Evolutionary conservation across 2,888 invertebrate genomes (phyloP), one percentile per base, ranked within the genome.

Genomic region (Leucophenga maculata): DNA sequence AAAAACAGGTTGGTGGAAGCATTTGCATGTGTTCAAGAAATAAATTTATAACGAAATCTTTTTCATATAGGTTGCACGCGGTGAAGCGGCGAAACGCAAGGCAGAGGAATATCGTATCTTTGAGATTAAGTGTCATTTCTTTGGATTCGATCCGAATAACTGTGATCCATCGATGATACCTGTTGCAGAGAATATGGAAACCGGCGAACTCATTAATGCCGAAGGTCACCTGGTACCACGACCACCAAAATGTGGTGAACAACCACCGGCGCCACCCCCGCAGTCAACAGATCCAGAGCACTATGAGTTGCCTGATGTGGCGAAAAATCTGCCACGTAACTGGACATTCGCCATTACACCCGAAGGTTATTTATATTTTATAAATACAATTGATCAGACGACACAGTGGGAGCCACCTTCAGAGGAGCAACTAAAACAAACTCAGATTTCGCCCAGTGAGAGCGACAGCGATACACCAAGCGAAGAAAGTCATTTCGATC

Each of bases 351-450:
- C 95, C 0, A 90, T 91, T 72, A 97, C 97, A 86, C 89, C 91
- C 2, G 93, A 94, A 67, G 97, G 97, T 0, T 92, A 96, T 75
- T 91, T 93, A 0, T 98, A 97, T 88, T 99, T 97, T 89, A 99
- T 97, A 89, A 97, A 98, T 87, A 90, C 93, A 1, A 94, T 93
- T 86, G 90, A 93, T 64, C 90, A 95, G 8, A 90, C 93, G 77
- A 91, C 95, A 22, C 95, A 95, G 85, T 96, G 96, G 96, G 89
- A 92, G 76, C 94, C 94, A 39, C 94, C 93, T 8, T 86, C 84
- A 14, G 78, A 83, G 0, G 80, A 86, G 31, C 90, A 87, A 55
- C 77, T 85, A 14, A 59, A 80, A 2, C 66, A 52, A 14, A 67
- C 75, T 13, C 69, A 77, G 26, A 22, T 72, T 18, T 11, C 75